These are phyloP conservation scores for Listronotus oregonensis DNA, from an alignment of 1,140 invertebrate genomes.

Conservation along the genomic window DNA sequence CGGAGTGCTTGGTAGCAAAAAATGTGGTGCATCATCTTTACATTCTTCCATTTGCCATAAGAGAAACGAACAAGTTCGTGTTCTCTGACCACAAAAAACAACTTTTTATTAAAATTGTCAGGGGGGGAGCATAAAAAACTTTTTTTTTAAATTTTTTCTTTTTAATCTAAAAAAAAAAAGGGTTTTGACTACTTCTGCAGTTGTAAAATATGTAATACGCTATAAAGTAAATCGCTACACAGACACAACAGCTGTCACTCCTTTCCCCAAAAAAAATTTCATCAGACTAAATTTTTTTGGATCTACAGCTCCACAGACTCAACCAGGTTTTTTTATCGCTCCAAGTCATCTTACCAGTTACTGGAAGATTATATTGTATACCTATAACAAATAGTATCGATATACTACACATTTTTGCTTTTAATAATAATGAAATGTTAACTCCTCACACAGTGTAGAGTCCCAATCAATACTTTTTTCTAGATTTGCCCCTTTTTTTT, in stretches of 20 bases:
- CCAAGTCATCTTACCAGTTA: conserved; percentile 70
- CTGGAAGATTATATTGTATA: conserved; percentile 77
- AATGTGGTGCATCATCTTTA: conserved; percentile 84
- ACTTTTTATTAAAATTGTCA: no score
- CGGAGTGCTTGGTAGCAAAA: conserved; percentile 85
- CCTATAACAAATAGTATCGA: no score
- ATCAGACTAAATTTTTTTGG: conserved; percentile 68
- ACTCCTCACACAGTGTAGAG: no score
- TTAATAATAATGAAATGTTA: no score
- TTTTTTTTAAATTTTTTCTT: no score
- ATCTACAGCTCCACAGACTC: conserved; percentile 76
- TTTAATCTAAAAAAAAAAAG: no score
- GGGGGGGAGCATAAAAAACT: no score
- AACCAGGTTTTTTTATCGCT: conserved; percentile 71
- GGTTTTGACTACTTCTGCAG: conserved; percentile 67
- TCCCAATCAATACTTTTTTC: no score
- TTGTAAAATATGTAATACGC: conserved; percentile 78
- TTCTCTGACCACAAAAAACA: conserved; percentile 78
- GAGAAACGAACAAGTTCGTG: conserved; percentile 81
- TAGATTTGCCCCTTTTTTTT: no score
- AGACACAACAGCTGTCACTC: conserved; percentile 80
- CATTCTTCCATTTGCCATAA: conserved; percentile 80
- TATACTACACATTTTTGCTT: no score
- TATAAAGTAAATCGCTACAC: conserved; percentile 80
- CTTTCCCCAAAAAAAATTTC: conserved; percentile 72